phyloP scores from a whole-genome alignment of 2,888 invertebrate genomes.

The Entomobrya proxima region DNA sequence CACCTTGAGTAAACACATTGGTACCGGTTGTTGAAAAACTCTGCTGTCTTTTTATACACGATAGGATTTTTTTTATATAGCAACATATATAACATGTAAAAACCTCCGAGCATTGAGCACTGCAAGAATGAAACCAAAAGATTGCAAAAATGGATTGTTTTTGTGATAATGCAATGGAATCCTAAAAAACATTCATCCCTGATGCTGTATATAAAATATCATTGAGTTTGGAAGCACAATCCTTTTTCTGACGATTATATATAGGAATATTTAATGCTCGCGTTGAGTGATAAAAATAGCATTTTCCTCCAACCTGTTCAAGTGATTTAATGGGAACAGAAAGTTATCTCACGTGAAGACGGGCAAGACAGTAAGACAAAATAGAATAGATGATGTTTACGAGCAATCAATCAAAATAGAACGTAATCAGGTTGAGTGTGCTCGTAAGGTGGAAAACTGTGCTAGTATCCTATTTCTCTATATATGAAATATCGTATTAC shows the following conservation, averaged over 20 bases:
- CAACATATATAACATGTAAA: too few species aligned
- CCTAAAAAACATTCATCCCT: background rate
- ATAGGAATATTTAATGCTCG: background rate
- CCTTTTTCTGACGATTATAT: background rate
- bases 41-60: background rate
- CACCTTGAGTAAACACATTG: conserved; percentile 13
- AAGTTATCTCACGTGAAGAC: background rate
- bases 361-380: background rate
- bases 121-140: too few species aligned
- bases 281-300: background rate
- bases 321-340: background rate
- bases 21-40: background rate
- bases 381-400: background rate
- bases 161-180: background rate
- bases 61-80: too few species aligned
- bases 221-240: background rate
- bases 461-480: background rate
- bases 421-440: background rate
- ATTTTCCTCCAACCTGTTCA: background rate
- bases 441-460: background rate
- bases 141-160: background rate
- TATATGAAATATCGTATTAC: background rate
- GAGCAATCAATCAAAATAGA: background rate
- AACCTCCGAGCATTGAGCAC: too few species aligned
- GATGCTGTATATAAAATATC: background rate